These are phyloP conservation scores for Hypomesus transpacificus DNA, from an alignment of 2,113 vertebrate genomes.

Conservation along the genomic window DNA sequence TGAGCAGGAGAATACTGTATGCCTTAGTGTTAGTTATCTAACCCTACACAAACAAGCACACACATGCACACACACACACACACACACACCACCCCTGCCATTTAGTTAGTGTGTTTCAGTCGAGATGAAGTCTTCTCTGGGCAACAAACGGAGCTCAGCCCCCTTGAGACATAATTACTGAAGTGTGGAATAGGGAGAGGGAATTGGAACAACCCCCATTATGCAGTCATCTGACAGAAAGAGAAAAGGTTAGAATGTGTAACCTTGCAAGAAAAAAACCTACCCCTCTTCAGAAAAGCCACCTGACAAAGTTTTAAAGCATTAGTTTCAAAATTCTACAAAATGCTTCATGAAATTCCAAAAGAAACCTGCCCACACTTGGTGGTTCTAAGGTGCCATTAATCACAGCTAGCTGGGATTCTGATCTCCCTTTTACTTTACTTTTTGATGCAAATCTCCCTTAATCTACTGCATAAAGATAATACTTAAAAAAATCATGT, in stretches of 20 bases:
- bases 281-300: constrained; percentile 16
- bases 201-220: constrained; percentile 38
- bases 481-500: too few relatives aligned
- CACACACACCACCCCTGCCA: constrained; percentile 27
- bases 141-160: constrained; percentile 53
- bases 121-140: constrained; percentile 40
- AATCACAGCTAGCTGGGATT: too few relatives aligned
- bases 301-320: constrained; percentile 13
- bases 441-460: too few relatives aligned
- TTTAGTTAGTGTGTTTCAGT: constrained; percentile 30
- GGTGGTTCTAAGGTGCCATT: too few relatives aligned
- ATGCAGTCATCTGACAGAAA: constrained; percentile 27
- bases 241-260: constrained; percentile 29
- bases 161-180: constrained; percentile 61
- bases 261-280: constrained; percentile 39
- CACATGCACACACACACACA: too few relatives aligned
- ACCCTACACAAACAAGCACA: too few relatives aligned
- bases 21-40: too few relatives aligned
- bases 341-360: constrained; percentile 9
- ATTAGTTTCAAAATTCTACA: neutral
- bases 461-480: too few relatives aligned
- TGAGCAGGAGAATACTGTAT: neutral
- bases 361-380: neutral
- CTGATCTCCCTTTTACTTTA: too few relatives aligned
- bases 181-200: constrained; percentile 18